Evolutionary conservation across 1,140 invertebrate species (phyloP).

Genomic region (Eupristina koningsbergeri): DNA sequence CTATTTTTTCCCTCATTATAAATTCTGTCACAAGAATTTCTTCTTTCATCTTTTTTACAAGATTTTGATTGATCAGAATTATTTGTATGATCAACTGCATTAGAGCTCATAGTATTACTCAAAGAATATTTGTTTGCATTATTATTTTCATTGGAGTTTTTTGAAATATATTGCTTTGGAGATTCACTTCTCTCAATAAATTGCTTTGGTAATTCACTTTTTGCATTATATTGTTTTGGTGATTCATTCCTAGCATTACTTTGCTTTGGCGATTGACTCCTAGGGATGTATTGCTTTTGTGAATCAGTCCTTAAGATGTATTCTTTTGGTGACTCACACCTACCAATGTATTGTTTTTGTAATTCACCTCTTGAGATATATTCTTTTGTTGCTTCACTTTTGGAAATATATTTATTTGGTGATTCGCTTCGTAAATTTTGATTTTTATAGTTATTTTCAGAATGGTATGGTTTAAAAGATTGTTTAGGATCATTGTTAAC

Average conservation of each 20-base stretch:
- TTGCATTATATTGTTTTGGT: slow-evolving; percentile 1
- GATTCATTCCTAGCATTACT: slow-evolving; percentile 16
- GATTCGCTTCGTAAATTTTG: slow-evolving; percentile 1
- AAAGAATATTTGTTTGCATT: slow-evolving; percentile 34
- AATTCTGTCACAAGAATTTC: too few relatives aligned
- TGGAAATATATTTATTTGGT: slow-evolving; percentile 9
- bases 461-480: not conserved
- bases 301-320: too few relatives aligned
- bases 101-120: slow-evolving; percentile 1
- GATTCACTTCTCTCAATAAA: not conserved
- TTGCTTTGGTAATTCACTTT: slow-evolving; percentile 17
- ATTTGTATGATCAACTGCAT: slow-evolving; percentile 20
- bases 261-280: too few relatives aligned
- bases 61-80: slow-evolving; percentile 20
- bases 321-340: too few relatives aligned
- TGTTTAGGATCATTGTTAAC: slow-evolving; percentile 7
- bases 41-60: slow-evolving; percentile 13
- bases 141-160: not conserved
- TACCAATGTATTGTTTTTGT: too few relatives aligned
- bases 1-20: too few relatives aligned
- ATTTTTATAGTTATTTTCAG: slow-evolving; percentile 26
- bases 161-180: slow-evolving; percentile 2
- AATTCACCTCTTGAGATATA: too few relatives aligned
- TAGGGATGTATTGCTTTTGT: too few relatives aligned
- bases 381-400: too few relatives aligned